phyloP scores from a whole-genome alignment of 2,888 invertebrate genomes.

The Bembecia ichneumoniformis region DNA sequence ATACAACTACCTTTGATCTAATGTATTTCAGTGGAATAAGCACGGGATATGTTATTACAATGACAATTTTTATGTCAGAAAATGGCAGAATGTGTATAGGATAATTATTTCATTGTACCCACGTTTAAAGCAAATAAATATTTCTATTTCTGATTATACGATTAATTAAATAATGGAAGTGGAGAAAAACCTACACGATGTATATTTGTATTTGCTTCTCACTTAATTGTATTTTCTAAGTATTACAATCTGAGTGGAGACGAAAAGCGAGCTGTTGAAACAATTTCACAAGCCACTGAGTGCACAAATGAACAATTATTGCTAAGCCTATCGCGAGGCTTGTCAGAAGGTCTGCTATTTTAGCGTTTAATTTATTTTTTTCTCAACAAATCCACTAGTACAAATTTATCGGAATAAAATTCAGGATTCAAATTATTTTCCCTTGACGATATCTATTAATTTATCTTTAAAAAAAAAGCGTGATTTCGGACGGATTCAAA shows the following conservation, averaged over 20 bases:
- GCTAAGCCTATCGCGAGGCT: neutral
- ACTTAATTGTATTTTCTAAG: neutral
- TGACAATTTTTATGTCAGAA: no score
- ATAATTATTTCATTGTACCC: no score
- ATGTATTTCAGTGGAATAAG: no score
- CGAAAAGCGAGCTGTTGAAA: conserved; percentile 1
- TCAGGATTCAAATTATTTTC: neutral
- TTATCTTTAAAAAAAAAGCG: conserved; percentile 1
- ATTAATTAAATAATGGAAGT: no score
- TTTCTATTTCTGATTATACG: no score
- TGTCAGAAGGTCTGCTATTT: neutral
- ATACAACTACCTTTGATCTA: no score
- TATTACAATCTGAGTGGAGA: conserved; percentile 1
- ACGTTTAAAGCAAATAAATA: no score
- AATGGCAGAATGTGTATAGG: no score
- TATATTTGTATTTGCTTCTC: no score
- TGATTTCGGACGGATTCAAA: conserved; percentile 7
- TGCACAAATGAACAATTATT: conserved; percentile 9
- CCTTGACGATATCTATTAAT: neutral
- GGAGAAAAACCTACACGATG: no score
- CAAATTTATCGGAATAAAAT: neutral
- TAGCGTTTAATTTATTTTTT: neutral
- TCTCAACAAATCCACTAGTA: neutral
- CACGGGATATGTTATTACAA: no score
- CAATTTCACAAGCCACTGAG: conserved; percentile 14